Conservation (phyloP, 2,113 vertebrate species). For the Macquaria australasica region DNA sequence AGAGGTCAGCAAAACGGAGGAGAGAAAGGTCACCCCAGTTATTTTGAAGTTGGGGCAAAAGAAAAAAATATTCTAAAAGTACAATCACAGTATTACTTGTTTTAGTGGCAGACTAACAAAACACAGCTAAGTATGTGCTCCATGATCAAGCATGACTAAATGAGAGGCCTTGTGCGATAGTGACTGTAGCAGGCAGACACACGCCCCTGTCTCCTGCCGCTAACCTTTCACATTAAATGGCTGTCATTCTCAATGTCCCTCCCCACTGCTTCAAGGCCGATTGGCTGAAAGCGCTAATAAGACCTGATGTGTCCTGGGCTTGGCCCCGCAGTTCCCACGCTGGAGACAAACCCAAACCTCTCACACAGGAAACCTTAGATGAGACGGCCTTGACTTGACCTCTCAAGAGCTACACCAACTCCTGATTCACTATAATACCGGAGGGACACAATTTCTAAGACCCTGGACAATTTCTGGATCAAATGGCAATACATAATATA, state of each 20-base stretch:
- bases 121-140: constrained; percentile 25
- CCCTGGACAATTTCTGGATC: constrained; percentile 19
- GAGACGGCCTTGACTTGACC: constrained; percentile 40
- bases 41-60: neutral
- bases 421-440: constrained; percentile 29
- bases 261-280: constrained; percentile 23
- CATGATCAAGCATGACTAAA: constrained; percentile 58
- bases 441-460: constrained; percentile 10
- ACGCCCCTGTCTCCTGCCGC: constrained; percentile 21
- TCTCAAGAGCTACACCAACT: constrained; percentile 40
- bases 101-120: constrained; percentile 24
- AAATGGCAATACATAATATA: neutral
- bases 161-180: constrained; percentile 35
- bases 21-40: neutral
- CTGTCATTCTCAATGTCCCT: constrained; percentile 62
- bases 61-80: neutral
- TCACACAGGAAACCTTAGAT: constrained; percentile 55
- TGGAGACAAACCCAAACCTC: constrained; percentile 47
- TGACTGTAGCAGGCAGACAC: constrained; percentile 23
- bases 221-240: constrained; percentile 67
- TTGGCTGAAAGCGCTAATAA: constrained; percentile 55
- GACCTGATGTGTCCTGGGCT: constrained; percentile 69
- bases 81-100: neutral
- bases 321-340: constrained; percentile 65
- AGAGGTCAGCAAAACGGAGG: constrained; percentile 24